Evolutionary conservation across 2,113 vertebrate species (phyloP).

Genomic region (Coptodon bakossiorum): DNA sequence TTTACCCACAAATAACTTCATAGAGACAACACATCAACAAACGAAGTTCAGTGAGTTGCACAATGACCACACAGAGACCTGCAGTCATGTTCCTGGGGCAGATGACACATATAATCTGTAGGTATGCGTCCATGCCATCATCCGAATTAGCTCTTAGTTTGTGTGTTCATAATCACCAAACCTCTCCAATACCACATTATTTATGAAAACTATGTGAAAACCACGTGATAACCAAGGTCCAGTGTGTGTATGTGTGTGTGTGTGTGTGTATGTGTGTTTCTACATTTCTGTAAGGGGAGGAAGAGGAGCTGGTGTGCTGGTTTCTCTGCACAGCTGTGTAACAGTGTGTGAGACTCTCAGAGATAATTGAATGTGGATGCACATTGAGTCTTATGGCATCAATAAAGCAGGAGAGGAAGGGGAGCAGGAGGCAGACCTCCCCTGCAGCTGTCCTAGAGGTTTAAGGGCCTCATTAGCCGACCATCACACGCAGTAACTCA

Average conservation of each 20-base stretch:
- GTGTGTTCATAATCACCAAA: background rate
- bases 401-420: background rate
- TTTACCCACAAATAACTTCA: background rate
- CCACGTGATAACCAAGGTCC: background rate
- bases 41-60: background rate
- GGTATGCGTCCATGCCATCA: background rate
- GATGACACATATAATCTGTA: background rate
- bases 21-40: background rate
- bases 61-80: background rate
- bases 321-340: background rate
- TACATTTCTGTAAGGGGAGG: background rate
- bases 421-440: background rate
- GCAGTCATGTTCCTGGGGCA: background rate
- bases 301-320: background rate
- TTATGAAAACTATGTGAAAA: background rate
- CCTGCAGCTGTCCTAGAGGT: slow-evolving; percentile 3
- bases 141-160: background rate
- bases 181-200: background rate
- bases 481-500: slow-evolving; percentile 17
- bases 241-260: background rate
- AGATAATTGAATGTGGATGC: slow-evolving; percentile 7
- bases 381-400: slow-evolving; percentile 17
- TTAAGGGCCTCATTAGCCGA: slow-evolving; percentile 22
- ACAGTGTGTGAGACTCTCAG: background rate
- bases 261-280: background rate